Evolutionary conservation across 2,797 vertebrate genomes (phyloP).

Genomic region (Pangasius mekongensis): DNA sequence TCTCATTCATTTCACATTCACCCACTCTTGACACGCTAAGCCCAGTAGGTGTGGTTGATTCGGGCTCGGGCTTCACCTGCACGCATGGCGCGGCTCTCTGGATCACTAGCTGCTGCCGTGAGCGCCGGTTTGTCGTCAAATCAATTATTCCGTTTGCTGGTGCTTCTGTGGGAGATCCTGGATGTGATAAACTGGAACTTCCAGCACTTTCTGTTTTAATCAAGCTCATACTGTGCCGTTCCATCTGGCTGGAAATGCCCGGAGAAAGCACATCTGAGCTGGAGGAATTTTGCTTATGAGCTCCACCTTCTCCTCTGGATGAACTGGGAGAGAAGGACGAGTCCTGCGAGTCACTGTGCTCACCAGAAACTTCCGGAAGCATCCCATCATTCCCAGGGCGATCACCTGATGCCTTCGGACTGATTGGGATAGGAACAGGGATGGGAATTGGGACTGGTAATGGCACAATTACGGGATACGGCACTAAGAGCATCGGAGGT

Average conservation of each 20-base stretch:
- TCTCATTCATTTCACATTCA: constrained; percentile 54
- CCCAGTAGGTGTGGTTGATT: constrained; percentile 75
- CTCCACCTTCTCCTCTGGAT: constrained; percentile 72
- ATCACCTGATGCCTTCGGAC: constrained; percentile 86
- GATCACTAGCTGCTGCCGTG: constrained; percentile 91
- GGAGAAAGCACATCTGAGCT: constrained; percentile 81
- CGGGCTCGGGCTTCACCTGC: constrained; percentile 89
- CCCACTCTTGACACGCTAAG: constrained; percentile 74
- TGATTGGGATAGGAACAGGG: constrained; percentile 91
- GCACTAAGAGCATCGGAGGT: constrained; percentile 94
- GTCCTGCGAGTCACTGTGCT: constrained; percentile 80
- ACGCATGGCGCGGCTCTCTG: constrained; percentile 84
- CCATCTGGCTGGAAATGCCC: constrained; percentile 81
- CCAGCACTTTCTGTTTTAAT: constrained; percentile 84
- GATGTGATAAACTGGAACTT: constrained; percentile 74
- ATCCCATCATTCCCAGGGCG: constrained; percentile 82
- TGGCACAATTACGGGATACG: constrained; percentile 97
- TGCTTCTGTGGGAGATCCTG: constrained; percentile 72
- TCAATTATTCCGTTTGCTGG: constrained; percentile 94
- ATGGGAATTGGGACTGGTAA: constrained; percentile 96
- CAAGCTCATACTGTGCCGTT: constrained; percentile 79
- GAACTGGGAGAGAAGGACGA: constrained; percentile 77
- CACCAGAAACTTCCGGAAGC: constrained; percentile 80
- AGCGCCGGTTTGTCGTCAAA: constrained; percentile 88
- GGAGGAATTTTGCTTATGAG: constrained; percentile 82